Conservation (phyloP, 2,888 invertebrate species). For the Ophion costatus region DNA sequence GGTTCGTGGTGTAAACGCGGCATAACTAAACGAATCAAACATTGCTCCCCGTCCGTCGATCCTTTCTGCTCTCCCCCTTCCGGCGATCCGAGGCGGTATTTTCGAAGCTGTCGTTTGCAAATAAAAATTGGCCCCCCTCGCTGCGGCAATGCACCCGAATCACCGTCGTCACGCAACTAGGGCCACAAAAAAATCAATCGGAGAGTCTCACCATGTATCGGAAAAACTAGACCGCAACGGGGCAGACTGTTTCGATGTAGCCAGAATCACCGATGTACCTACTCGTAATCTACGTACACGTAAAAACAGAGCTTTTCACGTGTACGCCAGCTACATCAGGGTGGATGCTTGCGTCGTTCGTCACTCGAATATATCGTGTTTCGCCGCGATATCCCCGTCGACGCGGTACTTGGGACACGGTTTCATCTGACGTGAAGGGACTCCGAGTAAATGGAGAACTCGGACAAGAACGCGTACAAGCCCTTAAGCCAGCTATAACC, state of each 20-base stretch:
- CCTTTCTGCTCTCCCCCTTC: neutral
- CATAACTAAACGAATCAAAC: too few species aligned
- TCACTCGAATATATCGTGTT: constrained; percentile 2
- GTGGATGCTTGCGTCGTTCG: neutral
- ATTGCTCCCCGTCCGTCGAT: too few species aligned
- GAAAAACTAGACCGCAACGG: neutral
- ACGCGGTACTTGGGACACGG: neutral
- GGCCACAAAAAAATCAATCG: neutral
- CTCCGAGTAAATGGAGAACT: constrained; percentile 40
- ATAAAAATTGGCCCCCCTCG: constrained; percentile 22
- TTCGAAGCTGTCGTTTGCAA: constrained; percentile 10
- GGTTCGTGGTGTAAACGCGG: too few species aligned
- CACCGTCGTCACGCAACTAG: neutral
- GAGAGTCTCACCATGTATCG: neutral
- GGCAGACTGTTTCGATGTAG: neutral
- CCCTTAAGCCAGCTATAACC: neutral
- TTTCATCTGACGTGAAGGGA: constrained; percentile 20
- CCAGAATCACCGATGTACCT: constrained; percentile 17
- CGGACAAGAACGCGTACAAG: neutral
- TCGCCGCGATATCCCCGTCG: neutral
- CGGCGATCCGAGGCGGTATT: constrained; percentile 32
- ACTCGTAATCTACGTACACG: neutral
- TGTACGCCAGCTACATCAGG: neutral
- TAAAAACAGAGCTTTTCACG: too few species aligned
- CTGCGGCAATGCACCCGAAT: neutral